Evolutionary conservation across 2,113 vertebrate species (phyloP).

Genomic region (Centropus bengalensis): DNA sequence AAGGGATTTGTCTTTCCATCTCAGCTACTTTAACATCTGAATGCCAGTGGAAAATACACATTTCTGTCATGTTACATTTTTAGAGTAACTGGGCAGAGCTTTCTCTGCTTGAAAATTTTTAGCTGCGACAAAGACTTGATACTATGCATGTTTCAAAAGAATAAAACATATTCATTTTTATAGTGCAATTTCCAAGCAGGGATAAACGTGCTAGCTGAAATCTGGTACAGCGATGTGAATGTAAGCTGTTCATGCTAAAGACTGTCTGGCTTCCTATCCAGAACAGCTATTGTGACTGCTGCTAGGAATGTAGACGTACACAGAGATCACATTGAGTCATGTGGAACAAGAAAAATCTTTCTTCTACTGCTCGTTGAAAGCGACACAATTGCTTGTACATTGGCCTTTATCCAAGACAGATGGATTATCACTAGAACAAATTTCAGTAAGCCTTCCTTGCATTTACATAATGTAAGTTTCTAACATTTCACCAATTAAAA

Average conservation of each 20-base stretch:
- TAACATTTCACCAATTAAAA: conserved; percentile 28
- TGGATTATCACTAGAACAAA: conserved; percentile 43
- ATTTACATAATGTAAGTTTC: conserved; percentile 27
- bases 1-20: not conserved
- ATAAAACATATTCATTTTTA: conserved; percentile 3
- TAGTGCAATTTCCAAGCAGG: not conserved
- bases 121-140: not conserved
- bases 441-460: not conserved
- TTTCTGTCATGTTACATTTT: not conserved
- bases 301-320: not conserved
- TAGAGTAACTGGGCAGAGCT: not conserved
- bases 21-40: not conserved
- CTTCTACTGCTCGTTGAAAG: not conserved
- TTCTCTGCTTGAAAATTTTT: not conserved
- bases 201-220: not conserved
- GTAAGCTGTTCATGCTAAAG: not conserved
- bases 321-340: not conserved
- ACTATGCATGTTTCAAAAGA: not conserved
- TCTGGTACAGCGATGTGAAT: not conserved
- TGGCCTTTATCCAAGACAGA: conserved; percentile 50
- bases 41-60: not conserved
- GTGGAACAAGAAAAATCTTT: not conserved
- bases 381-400: not conserved
- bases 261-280: not conserved
- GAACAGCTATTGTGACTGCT: not conserved